Conservation (phyloP, 2,113 vertebrate genomes). For the Riparia riparia region DNA sequence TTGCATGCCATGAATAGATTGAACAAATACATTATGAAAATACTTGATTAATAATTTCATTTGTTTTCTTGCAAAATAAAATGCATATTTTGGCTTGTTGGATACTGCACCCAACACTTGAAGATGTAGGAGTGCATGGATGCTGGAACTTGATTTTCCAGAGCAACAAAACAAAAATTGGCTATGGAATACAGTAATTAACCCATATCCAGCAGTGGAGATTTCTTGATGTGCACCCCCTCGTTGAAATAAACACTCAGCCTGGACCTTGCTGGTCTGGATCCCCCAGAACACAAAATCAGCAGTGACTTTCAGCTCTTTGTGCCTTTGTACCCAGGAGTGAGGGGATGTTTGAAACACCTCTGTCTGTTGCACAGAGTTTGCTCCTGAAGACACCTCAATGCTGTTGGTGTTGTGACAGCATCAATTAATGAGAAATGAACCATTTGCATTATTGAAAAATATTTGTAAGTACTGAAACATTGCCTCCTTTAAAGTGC, state of each 20-base stretch:
- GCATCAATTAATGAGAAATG: background rate
- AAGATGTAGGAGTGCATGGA: background rate
- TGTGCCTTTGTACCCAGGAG: background rate
- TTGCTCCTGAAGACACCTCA: background rate
- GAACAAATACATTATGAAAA: background rate
- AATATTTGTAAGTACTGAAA: background rate
- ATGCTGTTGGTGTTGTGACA: background rate
- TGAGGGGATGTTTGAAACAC: background rate
- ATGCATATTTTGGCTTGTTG: background rate
- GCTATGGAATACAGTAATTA: background rate
- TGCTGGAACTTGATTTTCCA: background rate
- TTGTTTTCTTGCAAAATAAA: background rate
- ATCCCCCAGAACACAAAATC: background rate
- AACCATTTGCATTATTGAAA: background rate
- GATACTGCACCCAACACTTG: background rate
- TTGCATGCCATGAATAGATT: background rate
- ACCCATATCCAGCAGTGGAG: background rate
- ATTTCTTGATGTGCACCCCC: background rate
- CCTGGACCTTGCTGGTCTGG: background rate
- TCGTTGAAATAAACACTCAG: background rate
- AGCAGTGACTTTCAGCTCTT: background rate
- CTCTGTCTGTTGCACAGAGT: background rate
- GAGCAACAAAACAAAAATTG: background rate
- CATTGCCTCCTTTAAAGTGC: background rate
- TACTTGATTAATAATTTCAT: background rate